Evolutionary conservation across 1,140 invertebrate genomes (phyloP).

Genomic region (Triops longicaudatus): DNA sequence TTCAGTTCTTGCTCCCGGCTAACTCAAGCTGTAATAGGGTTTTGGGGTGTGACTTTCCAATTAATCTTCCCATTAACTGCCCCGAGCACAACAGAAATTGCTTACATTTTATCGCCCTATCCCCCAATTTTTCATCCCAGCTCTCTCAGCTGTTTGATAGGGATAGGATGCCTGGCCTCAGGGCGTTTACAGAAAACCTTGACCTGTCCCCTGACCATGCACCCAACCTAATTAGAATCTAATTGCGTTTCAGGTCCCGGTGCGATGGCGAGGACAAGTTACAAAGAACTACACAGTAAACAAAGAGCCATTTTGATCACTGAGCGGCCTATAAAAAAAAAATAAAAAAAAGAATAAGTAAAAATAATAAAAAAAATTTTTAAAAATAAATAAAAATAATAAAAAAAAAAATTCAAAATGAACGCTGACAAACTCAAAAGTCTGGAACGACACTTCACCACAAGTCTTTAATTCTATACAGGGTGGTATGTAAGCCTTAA

Average conservation of each 20-base stretch:
- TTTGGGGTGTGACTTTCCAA: no score
- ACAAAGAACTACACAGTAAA: no score
- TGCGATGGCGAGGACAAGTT: not conserved
- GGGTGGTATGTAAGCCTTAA: not conserved
- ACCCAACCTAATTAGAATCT: conserved; percentile 11
- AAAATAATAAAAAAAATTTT: not conserved
- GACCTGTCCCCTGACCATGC: not conserved
- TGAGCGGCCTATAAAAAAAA: no score
- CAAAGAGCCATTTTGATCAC: no score
- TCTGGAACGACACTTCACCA: not conserved
- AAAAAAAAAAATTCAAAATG: not conserved
- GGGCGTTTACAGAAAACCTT: not conserved
- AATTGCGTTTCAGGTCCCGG: not conserved
- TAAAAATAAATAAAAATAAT: not conserved
- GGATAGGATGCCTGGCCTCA: not conserved
- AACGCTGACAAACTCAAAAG: not conserved
- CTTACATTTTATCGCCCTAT: not conserved
- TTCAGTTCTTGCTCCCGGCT: no score
- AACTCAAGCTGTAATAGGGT: no score
- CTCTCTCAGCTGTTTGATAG: not conserved
- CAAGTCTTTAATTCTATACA: not conserved
- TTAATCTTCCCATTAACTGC: not conserved
- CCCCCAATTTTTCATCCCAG: not conserved
- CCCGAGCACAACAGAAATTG: not conserved
- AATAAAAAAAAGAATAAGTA: not conserved